Evolutionary conservation across 2,113 vertebrate species (phyloP).

Genomic region (Saimiri boliviensis): DNA sequence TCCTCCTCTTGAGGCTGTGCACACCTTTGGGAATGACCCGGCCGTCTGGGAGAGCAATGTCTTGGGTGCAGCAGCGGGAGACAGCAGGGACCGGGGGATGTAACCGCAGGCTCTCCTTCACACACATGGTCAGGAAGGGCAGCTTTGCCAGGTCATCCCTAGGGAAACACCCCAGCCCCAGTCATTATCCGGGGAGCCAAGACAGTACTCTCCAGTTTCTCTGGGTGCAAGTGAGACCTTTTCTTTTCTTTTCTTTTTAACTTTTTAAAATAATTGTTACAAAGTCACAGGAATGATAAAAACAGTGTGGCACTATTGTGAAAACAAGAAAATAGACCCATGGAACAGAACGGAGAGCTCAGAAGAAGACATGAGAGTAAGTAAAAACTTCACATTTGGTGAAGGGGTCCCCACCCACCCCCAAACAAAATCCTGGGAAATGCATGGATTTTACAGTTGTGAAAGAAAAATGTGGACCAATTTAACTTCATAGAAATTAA

Average conservation of each 20-base stretch:
- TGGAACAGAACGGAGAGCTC: neutral
- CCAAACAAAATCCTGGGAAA: neutral
- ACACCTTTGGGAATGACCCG: conserved; percentile 88
- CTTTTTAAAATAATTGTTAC: neutral
- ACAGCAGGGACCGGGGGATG: conserved; percentile 83
- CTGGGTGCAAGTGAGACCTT: neutral
- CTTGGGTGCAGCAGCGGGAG: conserved; percentile 86
- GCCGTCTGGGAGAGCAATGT: conserved; percentile 81
- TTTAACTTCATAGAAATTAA: neutral
- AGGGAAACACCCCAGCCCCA: neutral
- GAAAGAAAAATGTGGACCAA: neutral
- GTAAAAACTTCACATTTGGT: neutral
- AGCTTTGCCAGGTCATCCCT: conserved; percentile 92
- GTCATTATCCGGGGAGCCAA: neutral
- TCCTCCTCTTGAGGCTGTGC: fast-evolving
- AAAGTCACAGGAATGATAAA: neutral
- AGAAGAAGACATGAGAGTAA: neutral
- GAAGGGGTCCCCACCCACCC: neutral
- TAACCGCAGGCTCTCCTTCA: conserved; percentile 84
- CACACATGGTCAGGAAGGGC: conserved; percentile 96
- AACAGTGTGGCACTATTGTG: neutral
- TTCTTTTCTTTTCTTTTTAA: no score
- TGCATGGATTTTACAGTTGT: neutral
- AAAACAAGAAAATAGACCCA: neutral
- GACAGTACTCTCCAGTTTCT: neutral